A percentile compares a stretch with the other conserved stretches of the same genome.
Evolutionary conservation across 2,888 invertebrate genomes (phyloP).

Genomic region (Drosophila flavopinicola): DNA sequence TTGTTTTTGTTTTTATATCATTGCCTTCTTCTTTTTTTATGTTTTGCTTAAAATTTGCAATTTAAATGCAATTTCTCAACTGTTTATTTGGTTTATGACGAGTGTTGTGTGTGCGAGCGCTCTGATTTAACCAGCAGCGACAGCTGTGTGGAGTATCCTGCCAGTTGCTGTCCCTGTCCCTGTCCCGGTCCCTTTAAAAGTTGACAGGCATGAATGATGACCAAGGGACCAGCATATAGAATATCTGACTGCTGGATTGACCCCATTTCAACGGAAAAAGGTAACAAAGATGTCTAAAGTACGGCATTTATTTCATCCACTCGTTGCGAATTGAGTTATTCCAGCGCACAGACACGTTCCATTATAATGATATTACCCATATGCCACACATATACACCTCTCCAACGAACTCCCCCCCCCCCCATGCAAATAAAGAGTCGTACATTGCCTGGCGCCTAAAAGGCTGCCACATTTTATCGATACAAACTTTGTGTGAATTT

Average conservation of each 20-base stretch:
- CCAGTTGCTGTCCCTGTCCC: too few relatives aligned
- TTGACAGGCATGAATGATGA: constrained; percentile 41
- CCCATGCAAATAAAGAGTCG: constrained; percentile 17
- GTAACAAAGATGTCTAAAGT: constrained; percentile 3
- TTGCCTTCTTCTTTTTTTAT: constrained; percentile 36
- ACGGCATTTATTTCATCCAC: too few relatives aligned
- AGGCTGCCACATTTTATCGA: constrained; percentile 35
- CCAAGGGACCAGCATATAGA: not conserved
- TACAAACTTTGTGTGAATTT: constrained; percentile 19
- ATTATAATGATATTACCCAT: constrained; percentile 25
- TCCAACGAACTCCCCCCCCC: constrained; percentile 1
- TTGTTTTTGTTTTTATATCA: constrained; percentile 21
- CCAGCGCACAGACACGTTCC: constrained; percentile 21
- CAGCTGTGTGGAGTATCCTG: constrained; percentile 9
- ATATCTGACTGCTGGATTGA: constrained; percentile 11
- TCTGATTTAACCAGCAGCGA: constrained; percentile 56
- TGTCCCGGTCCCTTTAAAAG: constrained; percentile 9
- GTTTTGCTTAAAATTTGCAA: constrained; percentile 64
- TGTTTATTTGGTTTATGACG: constrained; percentile 73
- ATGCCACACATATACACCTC: not conserved
- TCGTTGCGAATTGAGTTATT: constrained; percentile 10
- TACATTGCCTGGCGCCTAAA: constrained; percentile 31
- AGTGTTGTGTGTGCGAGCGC: constrained; percentile 56
- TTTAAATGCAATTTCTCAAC: constrained; percentile 75
- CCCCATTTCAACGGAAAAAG: constrained; percentile 13